These are phyloP conservation scores for Noctua janthina DNA, from an alignment of 2,888 invertebrate species.

Conservation along the genomic window DNA sequence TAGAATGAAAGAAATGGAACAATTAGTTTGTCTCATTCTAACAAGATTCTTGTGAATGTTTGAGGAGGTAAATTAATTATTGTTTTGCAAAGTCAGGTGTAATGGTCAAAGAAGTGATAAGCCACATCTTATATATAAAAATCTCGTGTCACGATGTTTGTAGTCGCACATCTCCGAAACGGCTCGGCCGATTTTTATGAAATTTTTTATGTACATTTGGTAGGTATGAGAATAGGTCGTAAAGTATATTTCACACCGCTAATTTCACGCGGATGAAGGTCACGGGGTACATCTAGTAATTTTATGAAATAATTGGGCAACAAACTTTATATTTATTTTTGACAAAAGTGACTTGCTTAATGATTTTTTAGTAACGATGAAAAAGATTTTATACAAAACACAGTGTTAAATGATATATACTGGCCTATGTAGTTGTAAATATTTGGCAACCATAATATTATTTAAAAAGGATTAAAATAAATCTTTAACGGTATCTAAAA, in stretches of 20 bases:
- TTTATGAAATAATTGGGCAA: not conserved
- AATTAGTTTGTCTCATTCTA: not conserved
- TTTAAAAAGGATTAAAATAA: not conserved
- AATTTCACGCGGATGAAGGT: too few relatives aligned
- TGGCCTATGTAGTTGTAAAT: not conserved
- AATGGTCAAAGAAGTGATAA: not conserved
- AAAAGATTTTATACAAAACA: conserved; percentile 6
- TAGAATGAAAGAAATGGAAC: conserved; percentile 71
- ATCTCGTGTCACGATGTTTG: too few relatives aligned
- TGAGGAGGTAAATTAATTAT: not conserved
- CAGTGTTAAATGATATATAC: too few relatives aligned
- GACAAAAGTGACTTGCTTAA: not conserved
- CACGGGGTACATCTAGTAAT: not conserved
- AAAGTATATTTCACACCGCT: too few relatives aligned
- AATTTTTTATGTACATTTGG: too few relatives aligned
- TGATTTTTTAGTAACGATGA: not conserved
- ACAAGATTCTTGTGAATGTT: not conserved
- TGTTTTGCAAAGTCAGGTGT: not conserved
- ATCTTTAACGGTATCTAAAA: not conserved
- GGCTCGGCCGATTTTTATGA: too few relatives aligned
- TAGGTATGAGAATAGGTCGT: too few relatives aligned
- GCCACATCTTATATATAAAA: not conserved
- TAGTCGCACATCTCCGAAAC: too few relatives aligned
- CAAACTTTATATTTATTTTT: not conserved
- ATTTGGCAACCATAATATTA: not conserved